A percentile compares a stretch with the other conserved stretches of the same genome.
Evolutionary conservation across 2,888 invertebrate genomes (phyloP).

Genomic region (Scaptomyza cyrtandrae): DNA sequence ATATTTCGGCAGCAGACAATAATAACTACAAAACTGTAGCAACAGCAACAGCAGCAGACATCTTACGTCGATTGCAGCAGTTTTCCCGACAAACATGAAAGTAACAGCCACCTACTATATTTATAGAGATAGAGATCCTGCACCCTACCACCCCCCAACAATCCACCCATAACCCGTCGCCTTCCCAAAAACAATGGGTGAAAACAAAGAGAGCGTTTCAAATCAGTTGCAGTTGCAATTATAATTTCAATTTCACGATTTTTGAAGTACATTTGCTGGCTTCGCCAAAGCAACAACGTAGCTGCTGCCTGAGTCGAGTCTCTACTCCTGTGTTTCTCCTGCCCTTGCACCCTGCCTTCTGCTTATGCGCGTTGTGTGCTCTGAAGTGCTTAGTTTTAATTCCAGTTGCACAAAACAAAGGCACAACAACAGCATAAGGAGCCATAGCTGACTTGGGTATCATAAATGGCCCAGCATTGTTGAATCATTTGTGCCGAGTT

Average conservation of each 20-base stretch:
- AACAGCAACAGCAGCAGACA: background rate
- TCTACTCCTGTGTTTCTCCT: background rate
- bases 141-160: background rate
- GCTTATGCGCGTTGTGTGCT: conserved; percentile 68
- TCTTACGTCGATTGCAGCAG: conserved; percentile 38
- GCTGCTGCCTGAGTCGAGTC: background rate
- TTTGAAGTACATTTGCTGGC: conserved; percentile 61
- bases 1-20: conserved; percentile 44
- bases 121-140: background rate
- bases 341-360: conserved; percentile 8
- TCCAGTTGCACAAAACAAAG: conserved; percentile 61
- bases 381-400: conserved; percentile 75
- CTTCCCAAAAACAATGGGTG: conserved; percentile 33
- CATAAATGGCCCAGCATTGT: conserved; percentile 46
- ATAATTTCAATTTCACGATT: conserved; percentile 80
- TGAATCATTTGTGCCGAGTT: conserved; percentile 45
- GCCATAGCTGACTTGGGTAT: conserved; percentile 26
- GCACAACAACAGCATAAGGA: conserved; percentile 42
- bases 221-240: conserved; percentile 78
- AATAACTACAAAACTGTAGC: conserved; percentile 1
- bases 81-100: conserved; percentile 27
- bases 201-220: conserved; percentile 46
- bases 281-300: conserved; percentile 27
- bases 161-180: background rate
- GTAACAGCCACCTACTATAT: conserved; percentile 26